A percentile compares a stretch with the other conserved stretches of the same genome.
Evolutionary conservation across 2,113 vertebrate genomes (phyloP).

Genomic region (Dipodomys stephensi): DNA sequence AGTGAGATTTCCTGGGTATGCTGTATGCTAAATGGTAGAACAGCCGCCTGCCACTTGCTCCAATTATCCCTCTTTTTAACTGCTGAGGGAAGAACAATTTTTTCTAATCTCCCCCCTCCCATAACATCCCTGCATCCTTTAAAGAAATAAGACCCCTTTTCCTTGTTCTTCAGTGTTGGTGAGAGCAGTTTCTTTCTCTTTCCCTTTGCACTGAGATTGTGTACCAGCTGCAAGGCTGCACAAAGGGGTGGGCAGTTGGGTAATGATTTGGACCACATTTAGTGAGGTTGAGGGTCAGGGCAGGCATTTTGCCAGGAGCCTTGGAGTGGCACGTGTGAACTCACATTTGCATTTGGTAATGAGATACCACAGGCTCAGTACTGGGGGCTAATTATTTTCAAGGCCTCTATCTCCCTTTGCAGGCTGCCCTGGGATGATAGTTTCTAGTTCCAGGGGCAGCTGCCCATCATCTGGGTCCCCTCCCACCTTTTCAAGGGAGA

Average conservation of each 20-base stretch:
- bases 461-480: conserved; percentile 62
- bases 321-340: conserved; percentile 79
- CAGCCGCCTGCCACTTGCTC: conserved; percentile 85
- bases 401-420: conserved; percentile 66
- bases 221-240: conserved; percentile 63
- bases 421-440: conserved; percentile 54
- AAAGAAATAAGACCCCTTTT: conserved; percentile 79
- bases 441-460: conserved; percentile 61
- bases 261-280: conserved; percentile 24
- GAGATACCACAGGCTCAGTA: conserved; percentile 74
- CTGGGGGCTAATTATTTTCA: conserved; percentile 76
- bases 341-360: conserved; percentile 87
- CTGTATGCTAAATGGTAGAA: conserved; percentile 87
- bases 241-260: not conserved
- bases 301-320: conserved; percentile 81
- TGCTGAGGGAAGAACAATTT: conserved; percentile 85
- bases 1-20: conserved; percentile 90
- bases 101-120: conserved; percentile 60
- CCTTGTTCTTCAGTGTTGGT: conserved; percentile 17
- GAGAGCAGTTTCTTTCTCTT: conserved; percentile 9
- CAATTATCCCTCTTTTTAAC: conserved; percentile 89
- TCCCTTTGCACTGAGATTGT: conserved; percentile 23
- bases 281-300: conserved; percentile 55
- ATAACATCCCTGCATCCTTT: conserved; percentile 77
- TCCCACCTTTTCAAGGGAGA: not conserved